Percentiles rank a stretch among this genome's conserved stretches.
These are phyloP conservation scores for Chrysemys picta DNA, from an alignment of 2,113 vertebrate species.

Conservation along the genomic window DNA sequence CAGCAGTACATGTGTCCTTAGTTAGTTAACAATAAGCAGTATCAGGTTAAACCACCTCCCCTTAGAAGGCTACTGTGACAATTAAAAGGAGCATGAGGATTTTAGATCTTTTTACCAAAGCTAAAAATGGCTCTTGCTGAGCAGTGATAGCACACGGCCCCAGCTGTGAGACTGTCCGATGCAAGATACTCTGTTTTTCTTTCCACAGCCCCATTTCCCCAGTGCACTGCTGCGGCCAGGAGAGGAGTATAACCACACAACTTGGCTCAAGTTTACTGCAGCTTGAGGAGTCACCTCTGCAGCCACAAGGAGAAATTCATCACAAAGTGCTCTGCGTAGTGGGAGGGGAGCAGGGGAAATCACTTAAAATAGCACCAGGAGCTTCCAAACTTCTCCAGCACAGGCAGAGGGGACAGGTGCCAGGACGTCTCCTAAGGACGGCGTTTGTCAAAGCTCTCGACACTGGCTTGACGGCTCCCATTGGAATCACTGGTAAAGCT, in stretches of 20 bases:
- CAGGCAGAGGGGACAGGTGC: rapidly evolving
- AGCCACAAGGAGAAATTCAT: rapidly evolving
- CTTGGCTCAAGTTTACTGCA: slow-evolving; percentile 82
- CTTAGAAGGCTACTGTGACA: background rate
- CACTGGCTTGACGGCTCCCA: background rate
- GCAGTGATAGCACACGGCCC: background rate
- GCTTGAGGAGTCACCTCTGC: slow-evolving; percentile 44
- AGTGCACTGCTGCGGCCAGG: slow-evolving; percentile 82
- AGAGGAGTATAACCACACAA: slow-evolving; percentile 87
- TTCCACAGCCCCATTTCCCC: slow-evolving; percentile 87
- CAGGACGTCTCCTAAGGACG: background rate
- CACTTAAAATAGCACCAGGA: rapidly evolving
- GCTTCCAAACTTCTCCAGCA: background rate
- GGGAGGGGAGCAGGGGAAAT: background rate
- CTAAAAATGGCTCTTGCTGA: background rate
- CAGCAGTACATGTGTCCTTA: background rate
- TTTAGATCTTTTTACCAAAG: background rate
- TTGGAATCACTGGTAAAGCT: background rate
- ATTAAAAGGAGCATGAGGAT: background rate
- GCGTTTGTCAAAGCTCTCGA: background rate
- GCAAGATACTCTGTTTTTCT: background rate
- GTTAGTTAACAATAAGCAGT: background rate
- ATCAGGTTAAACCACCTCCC: background rate
- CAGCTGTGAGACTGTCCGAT: rapidly evolving
- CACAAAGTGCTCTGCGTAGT: slow-evolving; percentile 8